Evolutionary conservation across 1,140 invertebrate genomes (phyloP).

Genomic region (Epicauta chinensis): DNA sequence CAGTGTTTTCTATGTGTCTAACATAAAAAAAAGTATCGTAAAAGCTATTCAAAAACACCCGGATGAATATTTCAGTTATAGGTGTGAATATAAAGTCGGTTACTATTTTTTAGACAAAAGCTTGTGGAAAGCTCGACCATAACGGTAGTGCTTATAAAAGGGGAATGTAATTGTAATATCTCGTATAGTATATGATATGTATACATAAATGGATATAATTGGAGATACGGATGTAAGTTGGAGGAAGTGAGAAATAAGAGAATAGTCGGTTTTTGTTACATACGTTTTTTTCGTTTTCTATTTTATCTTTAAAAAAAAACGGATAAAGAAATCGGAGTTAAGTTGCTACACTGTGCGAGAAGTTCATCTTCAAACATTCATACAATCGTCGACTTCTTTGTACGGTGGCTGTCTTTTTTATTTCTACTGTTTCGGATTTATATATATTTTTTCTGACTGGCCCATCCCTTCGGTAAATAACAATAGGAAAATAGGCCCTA

Average conservation of each 20-base stretch:
- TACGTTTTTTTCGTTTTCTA: neutral
- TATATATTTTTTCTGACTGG: slow-evolving; percentile 10
- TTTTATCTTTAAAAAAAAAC: slow-evolving; percentile 3
- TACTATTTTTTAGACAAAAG: no score
- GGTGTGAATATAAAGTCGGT: no score
- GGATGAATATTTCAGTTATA: no score
- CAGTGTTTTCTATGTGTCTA: no score
- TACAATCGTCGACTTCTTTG: slow-evolving; percentile 16
- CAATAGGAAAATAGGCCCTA: slow-evolving; percentile 16
- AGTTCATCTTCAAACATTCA: slow-evolving; percentile 16
- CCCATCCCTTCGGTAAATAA: slow-evolving; percentile 10
- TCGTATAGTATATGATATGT: slow-evolving; percentile 9
- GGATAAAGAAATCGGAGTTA: slow-evolving; percentile 15
- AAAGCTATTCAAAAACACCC: no score
- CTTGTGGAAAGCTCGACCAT: no score
- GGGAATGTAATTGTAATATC: slow-evolving; percentile 14
- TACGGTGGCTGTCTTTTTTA: neutral
- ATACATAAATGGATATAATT: no score
- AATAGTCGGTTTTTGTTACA: slow-evolving; percentile 10
- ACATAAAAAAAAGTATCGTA: no score
- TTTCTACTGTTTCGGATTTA: no score
- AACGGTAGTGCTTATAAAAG: slow-evolving; percentile 3
- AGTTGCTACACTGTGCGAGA: slow-evolving; percentile 11
- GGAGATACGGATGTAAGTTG: slow-evolving; percentile 9
- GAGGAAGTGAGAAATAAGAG: slow-evolving; percentile 14